Percentiles rank a stretch among this genome's conserved stretches.
phyloP scores from a whole-genome alignment of 1,140 invertebrate species.

The Periplaneta americana region DNA sequence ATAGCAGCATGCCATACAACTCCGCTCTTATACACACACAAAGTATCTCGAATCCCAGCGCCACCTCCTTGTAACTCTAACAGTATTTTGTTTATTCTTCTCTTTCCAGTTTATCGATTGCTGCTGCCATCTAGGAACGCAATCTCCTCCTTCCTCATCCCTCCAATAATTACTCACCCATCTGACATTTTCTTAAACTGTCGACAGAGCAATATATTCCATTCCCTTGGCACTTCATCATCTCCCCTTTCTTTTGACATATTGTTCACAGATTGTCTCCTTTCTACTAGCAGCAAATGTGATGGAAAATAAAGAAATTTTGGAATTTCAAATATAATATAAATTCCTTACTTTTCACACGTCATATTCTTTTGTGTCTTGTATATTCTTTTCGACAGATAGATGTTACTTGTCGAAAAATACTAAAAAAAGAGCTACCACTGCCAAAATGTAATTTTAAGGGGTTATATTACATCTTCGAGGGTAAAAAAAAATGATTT shows the following conservation, averaged over 20 bases:
- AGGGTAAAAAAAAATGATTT: too few species aligned
- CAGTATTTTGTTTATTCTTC: background rate
- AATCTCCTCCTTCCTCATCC: background rate
- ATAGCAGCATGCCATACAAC: background rate
- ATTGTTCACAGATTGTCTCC: background rate
- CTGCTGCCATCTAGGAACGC: background rate
- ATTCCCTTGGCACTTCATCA: background rate
- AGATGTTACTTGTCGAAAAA: too few species aligned
- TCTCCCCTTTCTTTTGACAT: background rate
- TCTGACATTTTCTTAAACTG: background rate
- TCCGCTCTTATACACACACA: background rate
- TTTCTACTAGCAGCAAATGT: background rate
- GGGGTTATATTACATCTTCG: too few species aligned
- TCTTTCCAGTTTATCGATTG: background rate
- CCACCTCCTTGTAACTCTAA: background rate
- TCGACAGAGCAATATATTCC: background rate
- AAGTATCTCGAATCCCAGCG: background rate
- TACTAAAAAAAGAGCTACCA: too few species aligned
- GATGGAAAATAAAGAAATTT: background rate
- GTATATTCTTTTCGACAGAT: too few species aligned
- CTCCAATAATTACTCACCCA: background rate
- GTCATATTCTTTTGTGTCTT: too few species aligned
- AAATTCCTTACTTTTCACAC: background rate
- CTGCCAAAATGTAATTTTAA: too few species aligned
- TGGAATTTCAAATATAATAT: background rate